Evolutionary conservation across 2,113 vertebrate species (phyloP).

Genomic region (Noturus placidus): DNA sequence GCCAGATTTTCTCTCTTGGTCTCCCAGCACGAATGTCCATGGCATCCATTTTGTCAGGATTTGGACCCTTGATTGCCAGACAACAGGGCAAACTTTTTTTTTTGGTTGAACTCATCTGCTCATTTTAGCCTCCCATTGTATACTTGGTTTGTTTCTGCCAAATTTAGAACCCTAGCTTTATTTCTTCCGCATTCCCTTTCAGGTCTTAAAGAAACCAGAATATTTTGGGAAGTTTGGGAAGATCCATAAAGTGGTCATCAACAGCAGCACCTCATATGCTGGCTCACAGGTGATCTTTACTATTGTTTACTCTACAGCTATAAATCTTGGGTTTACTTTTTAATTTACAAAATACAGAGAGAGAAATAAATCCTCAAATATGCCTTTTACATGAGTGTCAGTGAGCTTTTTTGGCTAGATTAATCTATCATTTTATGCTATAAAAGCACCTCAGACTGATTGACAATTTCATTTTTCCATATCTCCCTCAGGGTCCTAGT

Average conservation of each 20-base stretch:
- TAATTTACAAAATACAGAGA: background rate
- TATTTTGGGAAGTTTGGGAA: constrained; percentile 94
- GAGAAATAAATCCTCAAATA: background rate
- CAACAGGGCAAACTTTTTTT: background rate
- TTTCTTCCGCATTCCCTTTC: constrained; percentile 43
- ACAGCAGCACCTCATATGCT: constrained; percentile 92
- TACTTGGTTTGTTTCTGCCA: background rate
- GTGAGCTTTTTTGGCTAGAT: background rate
- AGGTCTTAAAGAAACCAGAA: constrained; percentile 92
- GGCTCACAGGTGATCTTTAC: constrained; percentile 85
- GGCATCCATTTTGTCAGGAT: background rate
- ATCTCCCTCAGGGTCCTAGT: constrained; percentile 81
- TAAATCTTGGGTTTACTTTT: background rate
- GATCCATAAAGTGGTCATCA: constrained; percentile 94
- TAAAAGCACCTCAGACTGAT: background rate
- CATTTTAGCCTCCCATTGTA: background rate
- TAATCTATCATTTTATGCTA: background rate
- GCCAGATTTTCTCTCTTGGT: background rate
- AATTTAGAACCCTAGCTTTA: background rate
- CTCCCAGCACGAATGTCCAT: background rate
- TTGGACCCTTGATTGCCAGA: background rate
- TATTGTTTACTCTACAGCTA: background rate
- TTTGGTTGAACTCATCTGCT: background rate
- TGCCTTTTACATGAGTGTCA: background rate
- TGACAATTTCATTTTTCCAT: background rate